Evolutionary conservation across 2,888 invertebrate genomes (phyloP), one percentile per base, ranked within the genome.

Genomic region (Blastobasis lacticolella): DNA sequence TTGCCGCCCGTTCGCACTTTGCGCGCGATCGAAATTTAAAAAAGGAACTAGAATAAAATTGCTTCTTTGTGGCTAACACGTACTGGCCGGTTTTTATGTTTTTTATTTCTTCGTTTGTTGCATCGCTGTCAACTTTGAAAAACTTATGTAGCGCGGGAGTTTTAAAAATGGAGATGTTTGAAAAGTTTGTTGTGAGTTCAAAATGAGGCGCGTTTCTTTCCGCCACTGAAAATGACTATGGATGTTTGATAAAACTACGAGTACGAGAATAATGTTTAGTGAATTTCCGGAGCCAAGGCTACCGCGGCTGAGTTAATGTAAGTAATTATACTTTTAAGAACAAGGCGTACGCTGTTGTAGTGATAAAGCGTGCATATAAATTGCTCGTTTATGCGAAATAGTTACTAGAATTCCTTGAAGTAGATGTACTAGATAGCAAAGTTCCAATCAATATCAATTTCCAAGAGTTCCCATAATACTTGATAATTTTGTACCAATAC

Each of bases 21-120:
- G 60, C 66, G 64, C 59, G 54, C 63, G 58, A 58, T 55, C 57
- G 58, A 57, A 58, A 51, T 61, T 64, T 40, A 53, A 59, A 62
- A 67, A 69, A 77, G 75, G 75, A 73, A 69, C 55, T 56, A 59
- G 57, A 61, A 55, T 57, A 73, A 23, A 75, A 54, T 69, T 78
- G 62, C 78, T 74, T 62, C 23, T 23, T 23, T 3, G 23, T 23
- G 23, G 23, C 75, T 64, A 70, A 54, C 55, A 57, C 48, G 54
- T 52, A 56, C 49, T 57, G 49, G 48, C 51, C 48, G 45, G 10
- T 49, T 37, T n/a, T 44, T 23, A 23, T 5, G n/a, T 36, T 23
- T 23, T 8, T 41, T n/a, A 45, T 43, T 41, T 47, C 23, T 23
- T 23, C 23, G 23, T 2, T 2, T 3, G 23, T 23, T 23, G 2